These are phyloP conservation scores for Abramis brama DNA, from an alignment of 2,113 vertebrate species.

Conservation along the genomic window DNA sequence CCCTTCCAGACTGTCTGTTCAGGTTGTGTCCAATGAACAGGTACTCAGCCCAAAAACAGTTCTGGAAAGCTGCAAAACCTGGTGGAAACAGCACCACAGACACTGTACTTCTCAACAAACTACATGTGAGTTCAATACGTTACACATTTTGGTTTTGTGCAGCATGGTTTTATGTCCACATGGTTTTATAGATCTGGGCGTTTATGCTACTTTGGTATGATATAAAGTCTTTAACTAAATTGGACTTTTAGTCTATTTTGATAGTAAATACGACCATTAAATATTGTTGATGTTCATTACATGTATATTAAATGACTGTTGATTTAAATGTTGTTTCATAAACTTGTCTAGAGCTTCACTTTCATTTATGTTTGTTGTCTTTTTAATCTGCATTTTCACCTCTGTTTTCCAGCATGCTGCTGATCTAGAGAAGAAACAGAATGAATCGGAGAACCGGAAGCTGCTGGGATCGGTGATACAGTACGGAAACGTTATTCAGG, in stretches of 20 bases:
- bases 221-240: neutral
- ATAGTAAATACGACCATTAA: neutral
- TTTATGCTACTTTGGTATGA: neutral
- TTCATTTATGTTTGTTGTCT: neutral
- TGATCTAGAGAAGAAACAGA: constrained; percentile 98
- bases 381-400: constrained; percentile 21
- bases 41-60: constrained; percentile 98
- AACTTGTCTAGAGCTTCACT: neutral
- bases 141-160: no score
- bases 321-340: neutral
- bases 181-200: no score
- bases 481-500: constrained; percentile 98
- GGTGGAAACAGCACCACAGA: constrained; percentile 95
- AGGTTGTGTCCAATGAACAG: constrained; percentile 98
- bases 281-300: neutral
- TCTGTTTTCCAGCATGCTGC: constrained; percentile 86
- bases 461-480: constrained; percentile 94
- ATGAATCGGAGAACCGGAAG: constrained; percentile 97
- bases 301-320: neutral
- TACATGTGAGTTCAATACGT: constrained; percentile 80
- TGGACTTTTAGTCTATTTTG: neutral
- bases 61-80: constrained; percentile 98
- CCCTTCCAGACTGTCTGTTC: constrained; percentile 90
- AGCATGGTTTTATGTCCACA: no score
- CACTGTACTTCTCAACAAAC: constrained; percentile 91